Evolutionary conservation across 2,113 vertebrate species (phyloP).

Genomic region (Muntiacus muntjak): DNA sequence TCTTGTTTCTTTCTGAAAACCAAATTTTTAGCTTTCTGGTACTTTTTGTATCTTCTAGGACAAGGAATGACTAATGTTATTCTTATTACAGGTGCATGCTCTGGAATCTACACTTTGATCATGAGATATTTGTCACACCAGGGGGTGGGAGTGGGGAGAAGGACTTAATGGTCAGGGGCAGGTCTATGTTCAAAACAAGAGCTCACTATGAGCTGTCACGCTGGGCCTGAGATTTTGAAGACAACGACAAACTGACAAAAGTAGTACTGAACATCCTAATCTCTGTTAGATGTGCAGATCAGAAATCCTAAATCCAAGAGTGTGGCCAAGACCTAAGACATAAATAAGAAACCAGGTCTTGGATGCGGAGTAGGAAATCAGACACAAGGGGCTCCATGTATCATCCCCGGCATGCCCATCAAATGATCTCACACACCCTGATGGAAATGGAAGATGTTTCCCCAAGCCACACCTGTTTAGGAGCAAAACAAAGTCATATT

Average conservation of each 20-base stretch:
- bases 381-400: too few species aligned
- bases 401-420: rapidly evolving
- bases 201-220: background rate
- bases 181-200: background rate
- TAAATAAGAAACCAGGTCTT: background rate
- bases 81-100: rapidly evolving
- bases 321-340: too few species aligned
- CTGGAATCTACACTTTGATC: background rate
- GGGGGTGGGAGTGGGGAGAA: background rate
- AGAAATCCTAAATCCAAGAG: background rate
- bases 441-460: background rate
- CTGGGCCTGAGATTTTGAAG: background rate
- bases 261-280: rapidly evolving
- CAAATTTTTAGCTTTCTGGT: background rate
- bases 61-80: background rate
- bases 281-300: background rate
- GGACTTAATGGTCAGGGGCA: background rate
- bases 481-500: background rate
- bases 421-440: too few species aligned
- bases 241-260: background rate
- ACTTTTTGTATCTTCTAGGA: background rate
- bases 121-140: background rate
- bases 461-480: background rate
- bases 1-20: background rate
- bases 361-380: background rate